Evolutionary conservation across 2,113 vertebrate genomes (phyloP), one percentile per base, ranked within the genome.

Genomic region (Oreochromis spilurus): DNA sequence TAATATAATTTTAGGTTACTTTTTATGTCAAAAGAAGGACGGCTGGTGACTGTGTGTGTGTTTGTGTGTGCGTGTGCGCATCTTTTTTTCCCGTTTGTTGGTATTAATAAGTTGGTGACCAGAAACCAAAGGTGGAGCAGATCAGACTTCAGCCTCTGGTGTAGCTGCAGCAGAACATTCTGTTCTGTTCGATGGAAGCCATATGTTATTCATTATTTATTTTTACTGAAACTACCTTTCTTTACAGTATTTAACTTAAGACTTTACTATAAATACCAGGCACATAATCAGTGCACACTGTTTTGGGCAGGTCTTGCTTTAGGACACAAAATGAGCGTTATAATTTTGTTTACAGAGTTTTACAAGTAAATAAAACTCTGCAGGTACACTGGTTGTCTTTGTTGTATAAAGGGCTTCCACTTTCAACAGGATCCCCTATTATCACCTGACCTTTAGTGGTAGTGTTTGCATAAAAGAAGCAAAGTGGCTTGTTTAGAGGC

Each of bases 201-300:
- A 95, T 81, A 91, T 95, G 95, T 93, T 95, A 84, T 89, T 88
- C 91, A 93, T 96, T 94, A 94, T 90, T 94, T 86, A 85, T 93
- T 92, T 90, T 78, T 57, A 52, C 70, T 77, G 24, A n/a, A 85
- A 38, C 78, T 75, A 86, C 11, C 19, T 1, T 79, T 50, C 83
- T 87, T 52, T 75, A 75, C 40, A 7, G 8, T 87, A 70, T 80
- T 85, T 50, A 81, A 81, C 48, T 26, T 55, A 72, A 77, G 60
- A 16, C 60, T 78, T 58, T 34, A 21, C 62, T 45, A 3, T 19
- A 9, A 70, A 58, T 13, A 54, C 17, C 24, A 52, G 19, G 9
- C 36, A 19, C 52, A 4, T 21, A 29, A 52, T 81, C 36, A 54
- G 2, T 38, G 29, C 7, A 5, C 31, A 5, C 31, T 79, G 14